phyloP scores from a whole-genome alignment of 2,888 invertebrate species.

The Geophilus truncorum region DNA sequence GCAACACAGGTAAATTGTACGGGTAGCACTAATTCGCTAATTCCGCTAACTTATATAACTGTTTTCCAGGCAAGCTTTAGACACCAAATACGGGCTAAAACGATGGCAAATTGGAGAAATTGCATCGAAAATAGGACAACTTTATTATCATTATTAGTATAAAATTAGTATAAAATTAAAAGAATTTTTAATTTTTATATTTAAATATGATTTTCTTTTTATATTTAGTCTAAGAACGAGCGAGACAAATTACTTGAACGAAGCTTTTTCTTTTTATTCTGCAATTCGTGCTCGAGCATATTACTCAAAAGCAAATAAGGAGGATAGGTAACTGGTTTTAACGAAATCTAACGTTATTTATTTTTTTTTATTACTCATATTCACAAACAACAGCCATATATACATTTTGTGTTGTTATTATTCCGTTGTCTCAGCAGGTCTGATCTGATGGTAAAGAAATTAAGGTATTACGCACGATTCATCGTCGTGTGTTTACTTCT shows the following conservation, averaged over 20 bases:
- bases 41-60: background rate
- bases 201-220: conserved; percentile 5
- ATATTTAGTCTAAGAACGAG: conserved; percentile 80
- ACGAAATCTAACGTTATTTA: background rate
- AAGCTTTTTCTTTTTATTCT: conserved; percentile 93
- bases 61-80: conserved; percentile 64
- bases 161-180: conserved; percentile 51
- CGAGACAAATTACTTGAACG: conserved; percentile 91
- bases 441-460: conserved; percentile 94
- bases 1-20: conserved; percentile 68
- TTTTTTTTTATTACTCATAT: background rate
- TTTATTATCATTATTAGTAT: conserved; percentile 98
- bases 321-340: conserved; percentile 62
- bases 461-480: conserved; percentile 88
- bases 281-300: conserved; percentile 90
- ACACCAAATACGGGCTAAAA: conserved; percentile 89
- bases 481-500: conserved; percentile 92
- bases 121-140: conserved; percentile 95
- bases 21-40: too few species aligned
- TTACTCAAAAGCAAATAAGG: conserved; percentile 87
- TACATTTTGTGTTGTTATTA: background rate
- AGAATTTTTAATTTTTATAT: background rate
- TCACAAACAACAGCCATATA: background rate
- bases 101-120: conserved; percentile 98
- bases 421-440: conserved; percentile 50